These are phyloP conservation scores for Noctilio leporinus DNA, from an alignment of 2,113 vertebrate species.

Conservation along the genomic window DNA sequence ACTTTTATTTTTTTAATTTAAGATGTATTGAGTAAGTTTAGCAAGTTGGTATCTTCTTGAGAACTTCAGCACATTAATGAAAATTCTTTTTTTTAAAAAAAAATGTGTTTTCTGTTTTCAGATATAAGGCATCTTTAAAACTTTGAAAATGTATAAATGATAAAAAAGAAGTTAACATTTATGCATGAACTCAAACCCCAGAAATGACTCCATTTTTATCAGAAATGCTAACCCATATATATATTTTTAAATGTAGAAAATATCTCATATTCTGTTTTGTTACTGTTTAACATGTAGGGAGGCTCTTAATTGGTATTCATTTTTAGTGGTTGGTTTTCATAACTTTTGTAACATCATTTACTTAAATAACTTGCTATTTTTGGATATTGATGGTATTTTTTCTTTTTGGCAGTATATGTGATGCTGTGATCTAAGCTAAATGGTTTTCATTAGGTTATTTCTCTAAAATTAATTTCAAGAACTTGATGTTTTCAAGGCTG, in stretches of 20 bases:
- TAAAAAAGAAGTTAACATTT: background rate
- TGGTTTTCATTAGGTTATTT: background rate
- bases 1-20: slow-evolving; percentile 8
- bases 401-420: background rate
- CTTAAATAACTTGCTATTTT: background rate
- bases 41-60: background rate
- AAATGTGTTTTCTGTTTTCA: background rate
- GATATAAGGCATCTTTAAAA: background rate
- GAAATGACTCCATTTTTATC: background rate
- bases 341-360: background rate
- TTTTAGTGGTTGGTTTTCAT: background rate
- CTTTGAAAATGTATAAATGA: background rate
- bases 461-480: background rate
- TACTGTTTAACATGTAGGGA: background rate
- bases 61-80: background rate
- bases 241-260: background rate
- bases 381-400: background rate
- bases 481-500: background rate
- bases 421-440: background rate
- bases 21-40: background rate
- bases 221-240: background rate
- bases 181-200: background rate
- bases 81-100: background rate
- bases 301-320: background rate
- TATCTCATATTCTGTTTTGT: background rate